phyloP scores from a whole-genome alignment of 2,113 vertebrate genomes.

The Epinephelus cyanopodus region DNA sequence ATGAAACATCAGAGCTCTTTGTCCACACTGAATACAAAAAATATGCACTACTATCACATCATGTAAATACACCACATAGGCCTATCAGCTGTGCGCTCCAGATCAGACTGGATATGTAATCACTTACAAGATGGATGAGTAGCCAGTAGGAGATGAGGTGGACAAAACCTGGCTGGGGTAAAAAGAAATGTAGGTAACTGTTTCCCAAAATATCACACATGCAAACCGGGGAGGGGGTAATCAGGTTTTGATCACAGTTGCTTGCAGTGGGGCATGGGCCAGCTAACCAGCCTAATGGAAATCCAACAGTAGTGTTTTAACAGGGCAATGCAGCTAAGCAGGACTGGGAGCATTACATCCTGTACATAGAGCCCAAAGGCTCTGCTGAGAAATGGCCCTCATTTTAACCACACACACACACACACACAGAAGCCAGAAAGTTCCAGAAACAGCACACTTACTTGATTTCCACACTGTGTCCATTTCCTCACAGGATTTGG shows the following conservation, averaged over 20 bases:
- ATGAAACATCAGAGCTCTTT: no score
- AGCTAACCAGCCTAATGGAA: not conserved
- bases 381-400: slow-evolving; percentile 23
- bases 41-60: no score
- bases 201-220: slow-evolving; percentile 4
- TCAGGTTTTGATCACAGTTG: slow-evolving; percentile 1
- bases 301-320: slow-evolving; percentile 4
- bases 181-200: not conserved
- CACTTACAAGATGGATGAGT: no score
- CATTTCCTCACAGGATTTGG: not conserved
- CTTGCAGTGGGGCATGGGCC: not conserved
- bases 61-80: no score
- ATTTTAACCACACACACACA: not conserved
- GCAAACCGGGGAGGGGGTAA: not conserved
- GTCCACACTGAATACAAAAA: no score
- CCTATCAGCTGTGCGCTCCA: no score
- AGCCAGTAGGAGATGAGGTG: not conserved
- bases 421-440: not conserved
- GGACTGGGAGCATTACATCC: slow-evolving; percentile 31
- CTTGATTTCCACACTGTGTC: not conserved
- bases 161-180: not conserved
- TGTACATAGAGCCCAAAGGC: slow-evolving; percentile 8
- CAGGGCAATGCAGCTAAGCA: slow-evolving; percentile 2
- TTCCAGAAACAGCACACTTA: not conserved
- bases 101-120: no score